phyloP scores from a whole-genome alignment of 1,140 invertebrate genomes.

The Saccostrea echinata region DNA sequence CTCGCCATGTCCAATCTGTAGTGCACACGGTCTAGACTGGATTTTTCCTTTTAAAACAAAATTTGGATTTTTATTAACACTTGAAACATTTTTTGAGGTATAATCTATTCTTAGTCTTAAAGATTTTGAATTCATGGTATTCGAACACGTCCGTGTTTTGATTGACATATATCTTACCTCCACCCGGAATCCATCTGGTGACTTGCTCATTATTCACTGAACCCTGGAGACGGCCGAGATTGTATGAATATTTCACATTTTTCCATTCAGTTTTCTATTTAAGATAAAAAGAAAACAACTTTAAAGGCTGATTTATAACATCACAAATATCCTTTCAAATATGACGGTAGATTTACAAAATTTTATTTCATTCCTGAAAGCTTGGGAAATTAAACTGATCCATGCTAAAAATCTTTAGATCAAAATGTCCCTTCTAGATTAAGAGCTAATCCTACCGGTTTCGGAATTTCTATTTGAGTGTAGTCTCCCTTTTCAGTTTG shows the following conservation, averaged over 20 bases:
- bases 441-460: slow-evolving; percentile 37
- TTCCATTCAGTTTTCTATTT: slow-evolving; percentile 51
- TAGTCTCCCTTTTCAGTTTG: slow-evolving; percentile 54
- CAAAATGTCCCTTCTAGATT: too few relatives aligned
- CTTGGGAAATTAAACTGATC: not conserved
- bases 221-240: slow-evolving; percentile 39
- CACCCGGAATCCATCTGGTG: slow-evolving; percentile 28
- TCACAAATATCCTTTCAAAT: not conserved
- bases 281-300: not conserved
- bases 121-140: not conserved
- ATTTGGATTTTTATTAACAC: too few relatives aligned
- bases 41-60: slow-evolving; percentile 3
- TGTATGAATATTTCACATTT: slow-evolving; percentile 47
- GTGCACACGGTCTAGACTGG: slow-evolving; percentile 48
- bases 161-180: not conserved
- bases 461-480: slow-evolving; percentile 56
- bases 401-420: not conserved
- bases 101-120: too few relatives aligned
- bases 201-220: slow-evolving; percentile 26
- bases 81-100: too few relatives aligned
- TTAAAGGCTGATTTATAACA: not conserved
- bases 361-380: not conserved
- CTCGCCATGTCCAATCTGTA: slow-evolving; percentile 58
- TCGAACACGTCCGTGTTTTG: not conserved
- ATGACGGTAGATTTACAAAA: not conserved